Evolutionary conservation across 64 coral and sea anemone species (phyloP), one percentile per base, ranked within the genome.

Genomic region (Pocillopora verrucosa): DNA sequence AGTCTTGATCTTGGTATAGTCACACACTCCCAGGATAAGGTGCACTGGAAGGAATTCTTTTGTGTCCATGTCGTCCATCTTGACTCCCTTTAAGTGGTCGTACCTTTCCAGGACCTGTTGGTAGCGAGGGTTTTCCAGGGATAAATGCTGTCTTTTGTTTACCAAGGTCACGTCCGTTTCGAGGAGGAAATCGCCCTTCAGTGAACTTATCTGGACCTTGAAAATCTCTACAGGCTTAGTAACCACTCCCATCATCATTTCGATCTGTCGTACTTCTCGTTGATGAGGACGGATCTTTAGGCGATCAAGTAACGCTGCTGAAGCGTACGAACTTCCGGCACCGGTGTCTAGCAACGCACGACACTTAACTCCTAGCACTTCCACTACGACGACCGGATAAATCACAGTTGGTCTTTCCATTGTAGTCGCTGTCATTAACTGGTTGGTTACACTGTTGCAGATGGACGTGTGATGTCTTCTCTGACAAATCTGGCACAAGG

Each of bases 1-100:
- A 17, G 92, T 94, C 35, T 89, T 89, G 17, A 94, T 94, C 74
- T 89, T 94, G 13, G 79, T 24, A 60, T 79, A 87, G 37, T 89
- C 92, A 16, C 92, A 84, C 0, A 87, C 77, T 37, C 86, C 79
- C 38, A 64, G 61, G 30, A 30, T 30, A 30, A 30, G 30, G 30
- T 30, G 30, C 30, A 30, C 30, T 30, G 30, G 30, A 30, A 30
- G 30, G 30, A 30, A 30, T 30, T 30, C 30, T 0, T 30, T 30
- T 30, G 30, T 30, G 30, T 30, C 30, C 30, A 30, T 30, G 30
- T 30, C 30, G 30, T 30, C 30, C 30, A 30, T 30, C 30, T 30
- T 30, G 58, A 93, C 88, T 22, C 92, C 92, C 37, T 89, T 89
- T 35, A 93, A 30, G 64, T 93, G 92, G 7, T 77, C 34, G 60